A percentile compares a stretch with the other conserved stretches of the same genome.
Conservation (phyloP, 2,797 vertebrate genomes). For the Microhierax caerulescens region DNA sequence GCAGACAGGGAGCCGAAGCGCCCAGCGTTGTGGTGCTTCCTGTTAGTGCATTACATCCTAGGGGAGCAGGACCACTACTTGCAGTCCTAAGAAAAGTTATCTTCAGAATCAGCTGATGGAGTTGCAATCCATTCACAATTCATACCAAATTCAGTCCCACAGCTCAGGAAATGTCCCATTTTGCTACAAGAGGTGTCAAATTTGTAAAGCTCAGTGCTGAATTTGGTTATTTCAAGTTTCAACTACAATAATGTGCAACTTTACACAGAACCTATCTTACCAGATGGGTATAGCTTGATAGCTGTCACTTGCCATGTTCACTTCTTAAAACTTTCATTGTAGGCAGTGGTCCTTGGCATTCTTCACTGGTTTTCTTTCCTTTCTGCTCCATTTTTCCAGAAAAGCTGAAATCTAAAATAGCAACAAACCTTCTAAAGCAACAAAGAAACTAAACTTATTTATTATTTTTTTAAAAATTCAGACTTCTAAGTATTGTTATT, state of each 20-base stretch:
- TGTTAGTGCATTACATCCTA: not conserved
- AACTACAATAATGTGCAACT: not conserved
- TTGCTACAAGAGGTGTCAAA: not conserved
- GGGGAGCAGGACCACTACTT: not conserved
- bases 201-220: not conserved
- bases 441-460: not conserved
- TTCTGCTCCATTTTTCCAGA: not conserved
- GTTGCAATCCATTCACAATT: not conserved
- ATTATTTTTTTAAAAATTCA: not conserved
- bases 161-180: not conserved
- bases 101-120: not conserved
- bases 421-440: not conserved
- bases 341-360: not conserved
- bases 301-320: not conserved
- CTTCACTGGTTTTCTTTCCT: not conserved
- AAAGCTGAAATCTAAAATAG: not conserved
- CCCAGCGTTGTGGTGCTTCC: not conserved
- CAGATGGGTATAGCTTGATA: not conserved
- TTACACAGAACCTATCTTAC: not conserved
- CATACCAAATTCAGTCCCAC: not conserved
- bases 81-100: not conserved
- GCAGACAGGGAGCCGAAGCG: not conserved
- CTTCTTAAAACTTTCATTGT: not conserved
- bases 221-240: not conserved
- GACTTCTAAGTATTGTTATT: not conserved